Evolutionary conservation across 2,888 invertebrate genomes (phyloP).

Genomic region (Caenorhabditis virilis): DNA sequence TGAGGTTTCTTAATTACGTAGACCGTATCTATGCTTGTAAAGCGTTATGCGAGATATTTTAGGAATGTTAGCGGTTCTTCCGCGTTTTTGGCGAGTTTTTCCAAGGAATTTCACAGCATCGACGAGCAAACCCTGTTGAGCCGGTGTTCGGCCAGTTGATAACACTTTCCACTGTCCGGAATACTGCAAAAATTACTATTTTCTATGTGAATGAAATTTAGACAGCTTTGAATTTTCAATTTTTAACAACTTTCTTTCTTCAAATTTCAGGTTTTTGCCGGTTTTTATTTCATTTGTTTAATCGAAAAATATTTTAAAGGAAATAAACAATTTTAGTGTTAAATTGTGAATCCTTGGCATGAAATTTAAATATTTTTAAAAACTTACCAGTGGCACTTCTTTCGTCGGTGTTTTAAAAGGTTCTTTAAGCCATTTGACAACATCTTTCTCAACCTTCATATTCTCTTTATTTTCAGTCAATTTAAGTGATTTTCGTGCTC

Average conservation of each 20-base stretch:
- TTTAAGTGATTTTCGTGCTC: conserved; percentile 17
- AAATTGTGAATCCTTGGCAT: too few relatives aligned
- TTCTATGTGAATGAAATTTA: too few relatives aligned
- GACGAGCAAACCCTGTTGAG: conserved; percentile 20
- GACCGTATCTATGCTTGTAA: conserved; percentile 25
- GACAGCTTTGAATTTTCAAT: too few relatives aligned
- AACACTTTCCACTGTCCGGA: conserved; percentile 33
- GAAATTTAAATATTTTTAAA: too few relatives aligned
- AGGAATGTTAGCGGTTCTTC: background rate
- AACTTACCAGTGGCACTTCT: conserved; percentile 18
- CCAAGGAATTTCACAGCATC: conserved; percentile 18
- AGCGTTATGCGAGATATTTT: conserved; percentile 24
- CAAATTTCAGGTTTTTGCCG: background rate
- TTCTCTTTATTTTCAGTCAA: conserved; percentile 2
- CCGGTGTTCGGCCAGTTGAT: conserved; percentile 26
- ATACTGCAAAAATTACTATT: conserved; percentile 30
- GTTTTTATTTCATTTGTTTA: too few relatives aligned
- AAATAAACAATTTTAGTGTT: too few relatives aligned
- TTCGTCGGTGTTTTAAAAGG: conserved; percentile 28
- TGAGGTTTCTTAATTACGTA: too few relatives aligned
- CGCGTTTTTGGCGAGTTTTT: background rate
- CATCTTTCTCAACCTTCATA: background rate
- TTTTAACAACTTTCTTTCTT: background rate
- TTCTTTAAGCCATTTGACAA: background rate
- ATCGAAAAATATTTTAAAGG: too few relatives aligned